Base-by-base conservation (phyloP, 2,113 vertebrate genomes). In the Scophthalmus maximus region DNA sequence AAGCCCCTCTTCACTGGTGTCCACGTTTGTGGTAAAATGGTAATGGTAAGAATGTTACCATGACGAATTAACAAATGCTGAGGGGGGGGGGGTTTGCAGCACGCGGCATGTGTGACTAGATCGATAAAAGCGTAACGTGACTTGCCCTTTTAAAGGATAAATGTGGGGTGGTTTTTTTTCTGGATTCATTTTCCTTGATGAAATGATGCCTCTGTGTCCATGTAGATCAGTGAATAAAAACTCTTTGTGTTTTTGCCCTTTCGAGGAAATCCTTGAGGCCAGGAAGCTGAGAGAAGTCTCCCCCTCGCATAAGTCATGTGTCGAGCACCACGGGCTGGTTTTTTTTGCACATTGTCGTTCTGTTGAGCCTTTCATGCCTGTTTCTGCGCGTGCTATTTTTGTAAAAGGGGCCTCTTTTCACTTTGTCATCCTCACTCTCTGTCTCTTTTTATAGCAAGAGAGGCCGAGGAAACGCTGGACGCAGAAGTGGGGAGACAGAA, bases 231-330 rank as follows among this genome's bases (percentile, higher is more conserved):
- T 27, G 51, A 75, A 72, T 62, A 79, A 73, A 75, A 76, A 25
- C 56, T 40, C 62, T 20, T 15, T 68, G 58, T 58, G 52, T 50
- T 78, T 47, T 8, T 50, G 32, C 9, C 47, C 68, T 85, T 88
- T 88, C 6, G 2, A 79, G 78, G 77, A 88, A 84, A 74, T 62
- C 60, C 73, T 84, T 3, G 0, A 27, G 61, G 79, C 67, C 1
- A 32, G 22, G 20, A 51, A 49, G 57, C 27, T 29, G 23, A 55
- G 32, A 75, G 44, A 76, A 40, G 40, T 70, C 26, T 68, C 52
- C 71, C 42, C 59, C 61, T 53, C 49, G 26, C 77, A 69, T 18
- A 46, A 9, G 68, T 89, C 80, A 68, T 71, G 70, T 78, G 80
- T n/a, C 18, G 42, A 3, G 7, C 2, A 8, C 15, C 18, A 12